phyloP scores from a whole-genome alignment of 2,797 vertebrate species.

The Limosa lapponica region DNA sequence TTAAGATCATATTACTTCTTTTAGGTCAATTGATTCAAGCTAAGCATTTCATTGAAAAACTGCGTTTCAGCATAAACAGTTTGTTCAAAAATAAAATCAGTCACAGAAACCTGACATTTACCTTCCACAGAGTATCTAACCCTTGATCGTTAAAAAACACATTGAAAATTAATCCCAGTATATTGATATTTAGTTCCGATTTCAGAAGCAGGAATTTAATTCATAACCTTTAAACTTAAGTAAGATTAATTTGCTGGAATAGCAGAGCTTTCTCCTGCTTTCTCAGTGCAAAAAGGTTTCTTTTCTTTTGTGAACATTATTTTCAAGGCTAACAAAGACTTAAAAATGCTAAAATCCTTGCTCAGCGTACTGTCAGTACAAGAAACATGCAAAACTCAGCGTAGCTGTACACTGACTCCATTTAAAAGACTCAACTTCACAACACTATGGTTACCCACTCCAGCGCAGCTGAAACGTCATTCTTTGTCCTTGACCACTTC shows the following conservation, averaged over 20 bases:
- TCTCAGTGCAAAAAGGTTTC: neutral
- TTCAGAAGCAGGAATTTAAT: neutral
- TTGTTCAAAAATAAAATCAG: neutral
- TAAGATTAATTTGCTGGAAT: neutral
- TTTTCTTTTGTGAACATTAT: conserved; percentile 1
- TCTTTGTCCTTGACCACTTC: conserved; percentile 16
- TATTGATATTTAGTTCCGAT: neutral
- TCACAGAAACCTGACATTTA: neutral
- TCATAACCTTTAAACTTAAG: conserved; percentile 16
- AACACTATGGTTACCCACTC: neutral
- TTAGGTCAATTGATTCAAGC: neutral
- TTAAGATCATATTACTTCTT: conserved; percentile 34
- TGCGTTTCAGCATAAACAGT: neutral
- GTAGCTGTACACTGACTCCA: neutral
- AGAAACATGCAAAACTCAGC: neutral
- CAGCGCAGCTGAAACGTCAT: neutral
- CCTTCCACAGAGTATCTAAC: neutral
- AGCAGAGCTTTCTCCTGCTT: neutral
- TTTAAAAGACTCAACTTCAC: neutral
- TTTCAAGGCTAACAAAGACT: conserved; percentile 24
- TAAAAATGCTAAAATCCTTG: conserved; percentile 6
- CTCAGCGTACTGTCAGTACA: neutral
- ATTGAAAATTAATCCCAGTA: neutral
- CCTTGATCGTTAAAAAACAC: neutral
- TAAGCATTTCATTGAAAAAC: conserved; percentile 2